Conservation (phyloP, 2,888 invertebrate species). For the Lasius platythorax region DNA sequence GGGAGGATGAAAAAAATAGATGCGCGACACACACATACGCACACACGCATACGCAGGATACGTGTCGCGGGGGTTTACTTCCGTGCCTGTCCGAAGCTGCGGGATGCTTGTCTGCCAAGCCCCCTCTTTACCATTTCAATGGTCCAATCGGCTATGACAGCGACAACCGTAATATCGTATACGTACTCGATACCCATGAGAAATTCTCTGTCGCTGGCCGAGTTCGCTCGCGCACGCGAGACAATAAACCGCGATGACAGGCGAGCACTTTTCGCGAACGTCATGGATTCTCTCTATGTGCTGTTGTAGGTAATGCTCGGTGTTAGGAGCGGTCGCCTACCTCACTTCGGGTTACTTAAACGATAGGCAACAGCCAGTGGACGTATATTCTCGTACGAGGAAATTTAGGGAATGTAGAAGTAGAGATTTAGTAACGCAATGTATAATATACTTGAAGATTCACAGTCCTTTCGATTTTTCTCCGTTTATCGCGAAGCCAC, state of each 20-base stretch:
- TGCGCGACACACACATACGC: slow-evolving; percentile 18
- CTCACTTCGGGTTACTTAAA: neutral
- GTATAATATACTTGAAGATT: no score
- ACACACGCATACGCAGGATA: slow-evolving; percentile 45
- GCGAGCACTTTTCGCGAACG: slow-evolving; percentile 11
- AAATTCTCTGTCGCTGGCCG: slow-evolving; percentile 71
- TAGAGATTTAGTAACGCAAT: neutral
- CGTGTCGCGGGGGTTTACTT: slow-evolving; percentile 59
- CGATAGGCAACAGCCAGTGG: neutral
- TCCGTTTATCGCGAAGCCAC: no score
- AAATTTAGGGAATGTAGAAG: neutral
- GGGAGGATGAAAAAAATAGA: slow-evolving; percentile 40
- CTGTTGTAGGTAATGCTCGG: neutral
- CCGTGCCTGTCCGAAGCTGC: slow-evolving; percentile 69
- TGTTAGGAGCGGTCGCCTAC: neutral
- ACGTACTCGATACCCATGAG: slow-evolving; percentile 84
- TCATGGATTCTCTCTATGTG: neutral
- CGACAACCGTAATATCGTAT: slow-evolving; percentile 78
- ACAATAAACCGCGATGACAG: slow-evolving; percentile 27
- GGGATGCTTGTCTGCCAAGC: slow-evolving; percentile 71
- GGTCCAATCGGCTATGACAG: slow-evolving; percentile 79
- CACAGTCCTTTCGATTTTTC: no score
- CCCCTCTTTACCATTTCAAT: slow-evolving; percentile 84
- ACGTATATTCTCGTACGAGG: neutral
- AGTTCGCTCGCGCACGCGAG: slow-evolving; percentile 53